Base-by-base conservation (phyloP, 1,140 invertebrate genomes). In the Papilio polytes region DNA sequence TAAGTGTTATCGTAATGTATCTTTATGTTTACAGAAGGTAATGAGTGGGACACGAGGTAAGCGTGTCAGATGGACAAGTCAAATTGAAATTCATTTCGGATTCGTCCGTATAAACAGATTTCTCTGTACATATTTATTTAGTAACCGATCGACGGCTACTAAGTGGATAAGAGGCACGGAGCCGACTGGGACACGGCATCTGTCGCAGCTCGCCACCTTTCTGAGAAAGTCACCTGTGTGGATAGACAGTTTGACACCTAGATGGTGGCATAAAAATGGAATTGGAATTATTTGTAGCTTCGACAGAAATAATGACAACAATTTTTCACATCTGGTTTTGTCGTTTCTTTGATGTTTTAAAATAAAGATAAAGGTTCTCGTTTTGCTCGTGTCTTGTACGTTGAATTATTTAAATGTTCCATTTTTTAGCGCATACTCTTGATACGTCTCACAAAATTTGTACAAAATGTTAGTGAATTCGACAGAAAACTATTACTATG, bases 111-210 rank as follows among this genome's bases (percentile, higher is more conserved):
- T 63, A 63, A 63, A 70, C 63, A 70, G 26, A 70, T 70, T 70
- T 70, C 63, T 70, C 63, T 70, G 63, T 70, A 70, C 26, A 70
- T 70, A 70, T 70, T 70, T 70, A 70, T 31, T 70, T 26, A 31
- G 63, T 70, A 70, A 36, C 26, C 26, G 26, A 70, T 31, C 63
- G 26, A 15, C 63, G 26, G 63, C 26, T 31, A 70, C 63, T 70
- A 70, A 70, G 26, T 70, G 63, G 63, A 36, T 70, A 70, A 70
- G 63, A 70, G 63, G 63, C 13, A 70, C 63, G 63, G 26, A 70
- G 26, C 63, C 63, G 63, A 70, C 63, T 70, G 22, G 20, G 1
- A 31, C 26, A 70, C 22, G 13, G 63, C 26, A 31, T 36, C 63
- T 70, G 63, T 70, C 26, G 26, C 63, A 70, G 63, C 63, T 70